Base-by-base conservation (phyloP, 92 coral and sea anemone genomes). In the Zoanthus gigantus region DNA sequence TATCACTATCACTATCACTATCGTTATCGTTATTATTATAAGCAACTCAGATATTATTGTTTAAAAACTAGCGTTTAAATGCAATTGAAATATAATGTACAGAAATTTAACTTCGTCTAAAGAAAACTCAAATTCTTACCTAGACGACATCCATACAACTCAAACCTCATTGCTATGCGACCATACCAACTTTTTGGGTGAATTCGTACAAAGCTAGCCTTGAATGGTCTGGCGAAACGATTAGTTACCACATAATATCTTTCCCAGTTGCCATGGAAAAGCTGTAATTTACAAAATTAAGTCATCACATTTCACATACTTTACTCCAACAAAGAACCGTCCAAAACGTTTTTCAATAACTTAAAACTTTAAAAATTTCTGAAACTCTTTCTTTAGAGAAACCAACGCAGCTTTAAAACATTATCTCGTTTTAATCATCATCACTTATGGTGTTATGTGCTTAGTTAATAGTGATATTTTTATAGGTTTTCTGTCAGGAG, bases 201-300 rank as follows among this genome's bases (percentile, higher is more conserved):
- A 79, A 92, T 80, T 57, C 92, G 90, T 18, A 92, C 88, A 18
- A 23, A 89, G 34, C 94, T 92, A 11, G 94, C 90, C 72, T 81
- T 89, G 71, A 92, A 85, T 10, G 92, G 90, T 23, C 77, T 57
- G 60, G 71, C 34, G 50, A 92, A 89, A n/a, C 68, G 90, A 82
- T 89, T 87, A 3, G 84, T 72, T 29, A 92, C 94, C 5, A 92
- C 92, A 28, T 84, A 87, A 54, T 89, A 72, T 42, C 92, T 89
- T 37, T 92, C 94, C 48, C 85, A 71, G 74, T 92, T 92, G 13
- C 92, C 94, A 3, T 16, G 79, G 54, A 92, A 92, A 13, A 85
- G 14, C 94, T 92, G 74, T 10, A 69, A 63, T 50, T 50, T 50
- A 50, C 56, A 50, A 11, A 63, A n/a, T 17, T 63, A 69, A 5